These are phyloP conservation scores for Trachythela sp. DNA, from an alignment of 64 coral and sea anemone species.

Conservation along the genomic window DNA sequence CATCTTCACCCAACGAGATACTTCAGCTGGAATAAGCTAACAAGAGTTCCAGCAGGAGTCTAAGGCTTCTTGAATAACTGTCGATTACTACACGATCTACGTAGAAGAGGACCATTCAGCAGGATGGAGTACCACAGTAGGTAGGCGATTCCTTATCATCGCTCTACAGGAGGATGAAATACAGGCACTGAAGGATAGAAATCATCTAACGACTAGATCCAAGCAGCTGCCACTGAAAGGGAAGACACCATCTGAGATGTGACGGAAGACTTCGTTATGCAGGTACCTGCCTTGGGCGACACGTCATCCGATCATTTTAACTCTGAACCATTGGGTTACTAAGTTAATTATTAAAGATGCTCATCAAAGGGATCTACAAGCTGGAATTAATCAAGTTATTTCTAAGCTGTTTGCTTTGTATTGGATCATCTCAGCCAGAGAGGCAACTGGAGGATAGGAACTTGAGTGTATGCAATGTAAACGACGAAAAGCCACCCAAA, in stretches of 20 bases:
- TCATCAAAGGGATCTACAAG: slow-evolving; percentile 25
- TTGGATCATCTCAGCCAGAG: slow-evolving; percentile 44
- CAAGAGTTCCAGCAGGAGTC: not conserved
- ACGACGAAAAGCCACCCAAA: slow-evolving; percentile 46
- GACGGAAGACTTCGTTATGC: slow-evolving; percentile 46
- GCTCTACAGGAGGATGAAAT: not conserved
- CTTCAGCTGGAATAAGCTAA: not conserved
- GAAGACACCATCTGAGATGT: not conserved
- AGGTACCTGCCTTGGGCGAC: slow-evolving; percentile 35
- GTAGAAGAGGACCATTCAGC: not conserved
- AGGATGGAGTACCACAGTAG: not conserved
- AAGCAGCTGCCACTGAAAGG: slow-evolving; percentile 34
- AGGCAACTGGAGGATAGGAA: slow-evolving; percentile 54
- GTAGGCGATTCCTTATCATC: not conserved
- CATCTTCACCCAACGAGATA: not conserved
- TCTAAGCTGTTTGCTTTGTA: slow-evolving; percentile 35
- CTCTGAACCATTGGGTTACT: slow-evolving; percentile 36
- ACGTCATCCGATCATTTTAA: slow-evolving; percentile 43
- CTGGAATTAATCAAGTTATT: slow-evolving; percentile 49
- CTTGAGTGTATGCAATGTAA: slow-evolving; percentile 47
- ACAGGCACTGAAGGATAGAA: not conserved
- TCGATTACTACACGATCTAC: not conserved
- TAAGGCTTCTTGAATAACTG: not conserved
- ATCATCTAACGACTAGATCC: not conserved
- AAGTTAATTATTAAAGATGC: slow-evolving; percentile 26